A percentile compares a stretch with the other conserved stretches of the same genome.
Evolutionary conservation across 2,888 invertebrate species (phyloP).

Genomic region (Cephalotes varians): DNA sequence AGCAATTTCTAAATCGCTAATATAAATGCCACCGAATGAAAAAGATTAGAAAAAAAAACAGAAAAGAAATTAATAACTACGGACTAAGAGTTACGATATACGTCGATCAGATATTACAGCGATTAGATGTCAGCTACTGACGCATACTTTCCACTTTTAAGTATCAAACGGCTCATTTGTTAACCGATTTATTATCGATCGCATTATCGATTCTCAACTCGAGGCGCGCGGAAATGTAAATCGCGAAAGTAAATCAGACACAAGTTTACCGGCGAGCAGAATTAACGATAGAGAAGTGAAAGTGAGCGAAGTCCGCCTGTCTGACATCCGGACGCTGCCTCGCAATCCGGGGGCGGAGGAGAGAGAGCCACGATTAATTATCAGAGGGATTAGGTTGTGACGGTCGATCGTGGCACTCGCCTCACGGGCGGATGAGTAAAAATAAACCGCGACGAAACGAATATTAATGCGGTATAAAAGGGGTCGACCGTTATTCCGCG

Average conservation of each 20-base stretch:
- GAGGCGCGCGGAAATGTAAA: constrained; percentile 11
- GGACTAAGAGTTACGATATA: neutral
- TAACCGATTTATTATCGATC: no score
- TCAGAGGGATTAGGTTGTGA: constrained; percentile 35
- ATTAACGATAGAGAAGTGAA: constrained; percentile 44
- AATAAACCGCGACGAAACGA: constrained; percentile 40
- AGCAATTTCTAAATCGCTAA: neutral
- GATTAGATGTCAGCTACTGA: neutral
- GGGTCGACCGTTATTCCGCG: constrained; percentile 39
- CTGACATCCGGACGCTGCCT: neutral
- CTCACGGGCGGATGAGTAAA: neutral
- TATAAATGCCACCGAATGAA: neutral
- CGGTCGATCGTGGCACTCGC: constrained; percentile 12
- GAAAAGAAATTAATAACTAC: neutral
- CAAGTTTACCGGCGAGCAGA: constrained; percentile 11
- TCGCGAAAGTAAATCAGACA: constrained; percentile 19
- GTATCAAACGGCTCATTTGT: constrained; percentile 27
- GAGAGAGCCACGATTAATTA: constrained; percentile 33
- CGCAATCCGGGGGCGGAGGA: neutral
- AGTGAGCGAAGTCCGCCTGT: constrained; percentile 29
- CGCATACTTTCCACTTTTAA: constrained; percentile 19
- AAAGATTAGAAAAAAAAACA: neutral
- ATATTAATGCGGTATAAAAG: constrained; percentile 44
- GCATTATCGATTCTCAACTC: constrained; percentile 21
- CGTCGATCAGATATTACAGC: neutral